Evolutionary conservation across 2,797 vertebrate genomes (phyloP).

Genomic region (Pangasius sanitwongsei): DNA sequence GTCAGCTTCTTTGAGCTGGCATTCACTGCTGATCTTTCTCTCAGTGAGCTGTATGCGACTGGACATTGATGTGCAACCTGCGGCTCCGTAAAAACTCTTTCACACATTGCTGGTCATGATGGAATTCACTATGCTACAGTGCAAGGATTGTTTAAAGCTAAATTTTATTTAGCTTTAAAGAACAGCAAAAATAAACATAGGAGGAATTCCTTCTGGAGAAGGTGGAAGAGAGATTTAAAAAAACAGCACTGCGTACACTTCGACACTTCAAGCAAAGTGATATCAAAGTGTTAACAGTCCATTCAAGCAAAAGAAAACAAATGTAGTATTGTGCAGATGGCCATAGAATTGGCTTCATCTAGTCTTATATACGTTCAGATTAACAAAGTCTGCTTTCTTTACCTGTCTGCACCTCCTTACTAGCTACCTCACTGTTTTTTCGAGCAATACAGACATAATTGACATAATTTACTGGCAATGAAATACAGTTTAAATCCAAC

Average conservation of each 20-base stretch:
- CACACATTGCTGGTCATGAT: too few species aligned
- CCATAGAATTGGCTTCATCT: background rate
- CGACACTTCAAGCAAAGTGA: too few species aligned
- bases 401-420: background rate
- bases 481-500: background rate
- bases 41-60: background rate
- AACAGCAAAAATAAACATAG: too few species aligned
- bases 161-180: too few species aligned
- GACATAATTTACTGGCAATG: background rate
- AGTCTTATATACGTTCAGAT: background rate
- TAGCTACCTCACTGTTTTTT: background rate
- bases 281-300: too few species aligned
- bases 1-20: background rate
- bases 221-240: too few species aligned
- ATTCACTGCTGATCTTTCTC: background rate
- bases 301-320: too few species aligned
- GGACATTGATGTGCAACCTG: background rate
- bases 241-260: too few species aligned
- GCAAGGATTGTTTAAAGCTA: too few species aligned
- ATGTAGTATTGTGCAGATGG: background rate
- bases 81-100: background rate
- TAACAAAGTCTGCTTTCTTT: slow-evolving; percentile 5
- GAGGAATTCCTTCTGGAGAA: too few species aligned
- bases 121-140: too few species aligned
- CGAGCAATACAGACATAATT: background rate